Evolutionary conservation across 2,888 invertebrate genomes (phyloP).

Genomic region (Plebejus argus): DNA sequence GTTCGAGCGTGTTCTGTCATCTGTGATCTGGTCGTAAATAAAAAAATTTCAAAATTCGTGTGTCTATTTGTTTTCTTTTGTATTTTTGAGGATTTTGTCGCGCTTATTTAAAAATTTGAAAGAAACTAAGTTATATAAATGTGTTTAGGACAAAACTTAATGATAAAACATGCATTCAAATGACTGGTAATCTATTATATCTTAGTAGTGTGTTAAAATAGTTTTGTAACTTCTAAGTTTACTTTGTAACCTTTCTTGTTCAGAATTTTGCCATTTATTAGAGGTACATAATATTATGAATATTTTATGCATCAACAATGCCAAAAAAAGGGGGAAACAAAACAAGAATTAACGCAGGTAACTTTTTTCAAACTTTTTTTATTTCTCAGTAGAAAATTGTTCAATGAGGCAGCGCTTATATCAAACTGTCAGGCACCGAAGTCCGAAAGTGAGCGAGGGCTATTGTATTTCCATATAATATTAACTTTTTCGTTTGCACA

Average conservation of each 20-base stretch:
- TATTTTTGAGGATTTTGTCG: not conserved
- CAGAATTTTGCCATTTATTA: constrained; percentile 29
- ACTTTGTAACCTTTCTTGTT: constrained; percentile 32
- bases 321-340: constrained; percentile 50
- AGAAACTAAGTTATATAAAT: not conserved
- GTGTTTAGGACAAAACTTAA: not conserved
- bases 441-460: too few species aligned
- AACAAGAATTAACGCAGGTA: constrained; percentile 42
- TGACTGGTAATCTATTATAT: not conserved
- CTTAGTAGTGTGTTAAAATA: not conserved
- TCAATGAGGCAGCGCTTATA: too few species aligned
- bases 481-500: too few species aligned
- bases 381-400: not conserved
- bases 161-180: not conserved
- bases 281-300: not conserved
- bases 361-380: constrained; percentile 9
- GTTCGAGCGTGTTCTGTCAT: too few species aligned
- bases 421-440: too few species aligned
- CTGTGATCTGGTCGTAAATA: not conserved
- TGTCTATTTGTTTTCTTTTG: not conserved
- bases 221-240: constrained; percentile 46
- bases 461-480: too few species aligned
- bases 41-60: not conserved
- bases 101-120: not conserved
- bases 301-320: constrained; percentile 43